Percentiles rank a stretch among this genome's conserved stretches.
phyloP scores from a whole-genome alignment of 2,797 vertebrate species.

The Fratercula arctica region DNA sequence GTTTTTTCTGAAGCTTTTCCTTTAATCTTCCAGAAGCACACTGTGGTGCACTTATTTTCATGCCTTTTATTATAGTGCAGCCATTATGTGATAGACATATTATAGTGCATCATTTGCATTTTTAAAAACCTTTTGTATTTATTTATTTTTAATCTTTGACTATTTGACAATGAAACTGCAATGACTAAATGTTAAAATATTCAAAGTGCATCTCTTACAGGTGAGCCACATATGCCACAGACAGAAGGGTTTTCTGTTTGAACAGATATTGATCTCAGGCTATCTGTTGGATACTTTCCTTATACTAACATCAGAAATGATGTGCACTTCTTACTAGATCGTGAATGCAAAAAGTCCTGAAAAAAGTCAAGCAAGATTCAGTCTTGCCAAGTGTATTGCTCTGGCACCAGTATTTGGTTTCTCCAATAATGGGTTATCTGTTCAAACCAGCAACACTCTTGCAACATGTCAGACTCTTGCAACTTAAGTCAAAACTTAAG shows the following conservation, averaged over 20 bases:
- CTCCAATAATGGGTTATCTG: not conserved
- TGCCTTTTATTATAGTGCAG: not conserved
- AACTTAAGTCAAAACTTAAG: not conserved
- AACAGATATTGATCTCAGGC: not conserved
- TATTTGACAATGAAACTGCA: not conserved
- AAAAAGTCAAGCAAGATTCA: not conserved
- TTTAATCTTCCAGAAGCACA: not conserved
- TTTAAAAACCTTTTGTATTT: not conserved
- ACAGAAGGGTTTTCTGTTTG: not conserved
- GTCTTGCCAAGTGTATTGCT: not conserved
- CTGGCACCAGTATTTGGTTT: not conserved
- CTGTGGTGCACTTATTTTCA: not conserved
- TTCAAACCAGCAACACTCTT: not conserved
- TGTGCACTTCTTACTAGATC: not conserved
- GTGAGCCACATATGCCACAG: not conserved
- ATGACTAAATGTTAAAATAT: not conserved
- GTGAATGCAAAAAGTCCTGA: not conserved
- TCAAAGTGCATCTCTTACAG: not conserved
- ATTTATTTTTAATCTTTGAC: not conserved
- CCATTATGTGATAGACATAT: not conserved
- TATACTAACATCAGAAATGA: not conserved
- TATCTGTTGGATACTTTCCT: not conserved
- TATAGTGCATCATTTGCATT: not conserved
- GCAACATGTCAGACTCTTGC: not conserved
- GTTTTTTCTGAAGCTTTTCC: not conserved